Evolutionary conservation across 2,113 vertebrate genomes (phyloP).

Genomic region (Grus americana): DNA sequence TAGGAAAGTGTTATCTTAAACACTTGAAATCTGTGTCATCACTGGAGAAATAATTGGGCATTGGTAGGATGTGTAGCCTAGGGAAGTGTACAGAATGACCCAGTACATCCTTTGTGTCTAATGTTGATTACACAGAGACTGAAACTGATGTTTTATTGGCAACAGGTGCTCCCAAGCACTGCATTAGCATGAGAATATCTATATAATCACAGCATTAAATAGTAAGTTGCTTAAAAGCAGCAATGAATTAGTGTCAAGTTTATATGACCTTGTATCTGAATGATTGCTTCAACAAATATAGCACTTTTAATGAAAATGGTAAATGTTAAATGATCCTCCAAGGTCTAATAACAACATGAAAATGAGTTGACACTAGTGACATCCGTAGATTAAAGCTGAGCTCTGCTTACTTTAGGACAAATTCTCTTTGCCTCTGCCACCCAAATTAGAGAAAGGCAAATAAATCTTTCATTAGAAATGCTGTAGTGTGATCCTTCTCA

Average conservation of each 20-base stretch:
- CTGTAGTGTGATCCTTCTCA: not conserved
- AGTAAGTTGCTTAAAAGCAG: conserved; percentile 33
- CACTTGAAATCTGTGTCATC: not conserved
- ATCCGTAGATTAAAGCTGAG: conserved; percentile 26
- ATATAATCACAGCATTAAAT: not conserved
- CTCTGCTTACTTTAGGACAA: conserved; percentile 19
- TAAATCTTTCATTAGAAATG: conserved; percentile 21
- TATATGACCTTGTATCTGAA: conserved; percentile 31
- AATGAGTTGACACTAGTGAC: conserved; percentile 34
- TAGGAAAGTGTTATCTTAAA: not conserved
- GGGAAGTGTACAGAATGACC: not conserved
- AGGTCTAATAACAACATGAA: conserved; percentile 42
- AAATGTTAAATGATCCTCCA: conserved; percentile 38
- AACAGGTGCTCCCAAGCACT: conserved; percentile 25
- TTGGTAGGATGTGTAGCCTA: not conserved
- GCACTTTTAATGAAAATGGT: conserved; percentile 34
- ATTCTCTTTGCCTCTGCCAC: not conserved
- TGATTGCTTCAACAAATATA: conserved; percentile 30
- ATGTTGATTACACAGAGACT: not conserved
- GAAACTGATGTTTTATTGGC: conserved; percentile 12
- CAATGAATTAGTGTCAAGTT: conserved; percentile 3
- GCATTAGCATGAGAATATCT: conserved; percentile 13
- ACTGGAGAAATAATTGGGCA: not conserved
- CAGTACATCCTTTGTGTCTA: not conserved
- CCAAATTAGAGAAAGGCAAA: conserved; percentile 24